phyloP scores from a whole-genome alignment of 2,113 vertebrate genomes.

The Patagioenas fasciata region DNA sequence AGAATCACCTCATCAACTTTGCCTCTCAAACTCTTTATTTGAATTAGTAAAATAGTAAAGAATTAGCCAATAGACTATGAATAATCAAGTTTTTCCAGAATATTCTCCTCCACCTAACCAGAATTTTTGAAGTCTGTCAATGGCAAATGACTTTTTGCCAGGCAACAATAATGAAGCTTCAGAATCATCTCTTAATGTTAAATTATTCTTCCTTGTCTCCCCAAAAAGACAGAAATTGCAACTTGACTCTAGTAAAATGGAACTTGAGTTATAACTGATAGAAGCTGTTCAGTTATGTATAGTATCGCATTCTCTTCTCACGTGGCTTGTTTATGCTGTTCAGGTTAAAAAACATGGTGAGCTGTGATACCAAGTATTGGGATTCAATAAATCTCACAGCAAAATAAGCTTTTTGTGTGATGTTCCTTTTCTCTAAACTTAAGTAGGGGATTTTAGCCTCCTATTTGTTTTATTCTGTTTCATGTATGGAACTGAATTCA shows the following conservation, averaged over 20 bases:
- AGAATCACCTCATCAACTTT: background rate
- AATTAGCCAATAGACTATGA: background rate
- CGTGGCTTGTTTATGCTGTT: background rate
- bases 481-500: background rate
- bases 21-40: background rate
- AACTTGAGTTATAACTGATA: background rate
- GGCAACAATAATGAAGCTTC: background rate
- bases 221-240: background rate
- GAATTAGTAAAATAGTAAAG: background rate
- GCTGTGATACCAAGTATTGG: background rate
- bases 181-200: background rate
- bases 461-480: background rate
- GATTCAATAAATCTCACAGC: background rate
- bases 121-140: background rate
- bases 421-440: background rate
- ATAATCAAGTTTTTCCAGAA: background rate
- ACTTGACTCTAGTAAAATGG: background rate
- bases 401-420: background rate
- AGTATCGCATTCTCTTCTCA: background rate
- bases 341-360: background rate
- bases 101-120: background rate
- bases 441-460: background rate
- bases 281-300: background rate
- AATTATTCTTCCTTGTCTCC: background rate
- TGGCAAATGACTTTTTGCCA: background rate